A percentile compares a stretch with the other conserved stretches of the same genome.
These are phyloP conservation scores for Yasuhikotakia modesta DNA, from an alignment of 2,797 vertebrate genomes.

Conservation along the genomic window DNA sequence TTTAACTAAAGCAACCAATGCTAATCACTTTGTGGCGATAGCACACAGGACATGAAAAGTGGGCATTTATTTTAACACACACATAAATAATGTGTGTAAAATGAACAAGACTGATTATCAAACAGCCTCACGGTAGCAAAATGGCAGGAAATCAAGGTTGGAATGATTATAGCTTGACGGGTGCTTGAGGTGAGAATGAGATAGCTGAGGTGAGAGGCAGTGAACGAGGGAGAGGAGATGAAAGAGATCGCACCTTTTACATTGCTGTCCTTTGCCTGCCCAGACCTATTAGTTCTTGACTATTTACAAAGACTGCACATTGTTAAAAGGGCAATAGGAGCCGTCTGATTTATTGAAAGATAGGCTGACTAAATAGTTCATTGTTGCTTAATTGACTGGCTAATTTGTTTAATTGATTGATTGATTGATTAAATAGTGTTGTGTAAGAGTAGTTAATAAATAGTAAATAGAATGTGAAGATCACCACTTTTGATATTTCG, in stretches of 20 bases:
- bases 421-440: neutral
- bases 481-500: neutral
- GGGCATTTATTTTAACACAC: constrained; percentile 19
- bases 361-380: neutral
- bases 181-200: constrained; percentile 34
- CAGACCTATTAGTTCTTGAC: constrained; percentile 2
- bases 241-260: constrained; percentile 25
- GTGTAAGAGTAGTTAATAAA: no score
- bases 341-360: neutral
- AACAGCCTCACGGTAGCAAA: constrained; percentile 29
- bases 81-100: constrained; percentile 48
- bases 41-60: constrained; percentile 31
- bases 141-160: constrained; percentile 45
- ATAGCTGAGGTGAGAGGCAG: constrained; percentile 48
- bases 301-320: neutral
- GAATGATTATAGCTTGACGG: constrained; percentile 27
- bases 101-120: constrained; percentile 48
- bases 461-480: neutral
- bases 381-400: neutral
- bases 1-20: constrained; percentile 58
- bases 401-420: neutral
- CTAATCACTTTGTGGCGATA: constrained; percentile 58
- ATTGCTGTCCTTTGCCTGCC: neutral
- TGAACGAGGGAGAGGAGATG: constrained; percentile 1
- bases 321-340: neutral